These are phyloP conservation scores for Cynoglossus semilaevis DNA, from an alignment of 2,113 vertebrate species.

Conservation along the genomic window DNA sequence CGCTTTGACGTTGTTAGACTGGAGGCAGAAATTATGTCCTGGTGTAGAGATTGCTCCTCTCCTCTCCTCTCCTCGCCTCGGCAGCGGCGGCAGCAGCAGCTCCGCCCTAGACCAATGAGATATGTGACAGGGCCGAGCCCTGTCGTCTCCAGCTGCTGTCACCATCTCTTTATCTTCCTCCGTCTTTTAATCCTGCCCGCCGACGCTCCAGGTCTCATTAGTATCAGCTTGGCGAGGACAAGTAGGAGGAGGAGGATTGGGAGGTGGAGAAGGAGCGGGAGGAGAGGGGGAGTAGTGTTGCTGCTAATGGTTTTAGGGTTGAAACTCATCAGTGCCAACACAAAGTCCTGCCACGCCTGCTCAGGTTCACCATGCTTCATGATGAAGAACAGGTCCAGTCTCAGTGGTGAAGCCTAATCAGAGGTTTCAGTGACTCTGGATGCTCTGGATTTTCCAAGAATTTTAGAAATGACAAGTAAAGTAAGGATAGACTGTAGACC, in stretches of 20 bases:
- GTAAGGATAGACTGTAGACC: no score
- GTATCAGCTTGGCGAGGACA: slow-evolving; percentile 14
- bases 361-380: neutral
- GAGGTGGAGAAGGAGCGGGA: neutral
- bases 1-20: slow-evolving; percentile 1
- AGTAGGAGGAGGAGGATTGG: slow-evolving; percentile 1
- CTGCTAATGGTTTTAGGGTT: slow-evolving; percentile 32
- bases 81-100: neutral
- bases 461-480: no score
- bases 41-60: slow-evolving; percentile 23
- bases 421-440: no score
- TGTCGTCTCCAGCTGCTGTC: slow-evolving; percentile 51
- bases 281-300: slow-evolving; percentile 15
- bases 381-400: neutral
- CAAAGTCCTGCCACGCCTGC: slow-evolving; percentile 6
- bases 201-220: slow-evolving; percentile 50
- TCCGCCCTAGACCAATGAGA: slow-evolving; percentile 44
- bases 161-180: slow-evolving; percentile 43
- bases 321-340: slow-evolving; percentile 4
- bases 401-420: no score
- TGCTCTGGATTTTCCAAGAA: no score
- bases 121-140: slow-evolving; percentile 46
- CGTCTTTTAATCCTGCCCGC: slow-evolving; percentile 23
- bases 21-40: slow-evolving; percentile 53
- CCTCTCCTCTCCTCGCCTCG: neutral